These are phyloP conservation scores for Phaetusa simplex DNA, from an alignment of 2,113 vertebrate genomes.

Conservation along the genomic window DNA sequence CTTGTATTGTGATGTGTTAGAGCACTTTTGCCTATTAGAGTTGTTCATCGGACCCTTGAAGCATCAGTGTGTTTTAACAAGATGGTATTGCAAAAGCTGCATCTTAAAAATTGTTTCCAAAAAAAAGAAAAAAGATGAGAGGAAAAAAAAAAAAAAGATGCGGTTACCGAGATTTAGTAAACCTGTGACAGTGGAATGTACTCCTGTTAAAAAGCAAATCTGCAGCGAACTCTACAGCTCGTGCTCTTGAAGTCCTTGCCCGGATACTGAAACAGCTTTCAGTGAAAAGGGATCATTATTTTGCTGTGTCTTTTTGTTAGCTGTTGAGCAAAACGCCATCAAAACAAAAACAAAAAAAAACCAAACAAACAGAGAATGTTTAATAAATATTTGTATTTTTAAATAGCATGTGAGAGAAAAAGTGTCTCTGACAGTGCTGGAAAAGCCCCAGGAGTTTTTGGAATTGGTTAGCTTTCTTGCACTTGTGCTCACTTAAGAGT, in stretches of 20 bases:
- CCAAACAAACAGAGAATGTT: background rate
- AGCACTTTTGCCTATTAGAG: conserved; percentile 77
- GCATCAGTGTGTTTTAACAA: conserved; percentile 59
- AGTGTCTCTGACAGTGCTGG: conserved; percentile 30
- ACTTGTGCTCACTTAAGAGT: conserved; percentile 58
- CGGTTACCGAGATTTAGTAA: background rate
- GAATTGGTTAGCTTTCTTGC: conserved; percentile 60
- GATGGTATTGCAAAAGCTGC: conserved; percentile 58
- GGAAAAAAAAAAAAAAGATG: too few relatives aligned
- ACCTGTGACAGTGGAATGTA: conserved; percentile 65
- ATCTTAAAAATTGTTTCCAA: conserved; percentile 5
- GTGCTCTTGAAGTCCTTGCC: conserved; percentile 26
- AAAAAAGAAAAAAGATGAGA: too few relatives aligned
- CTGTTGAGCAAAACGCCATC: conserved; percentile 51
- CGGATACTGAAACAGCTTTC: conserved; percentile 12
- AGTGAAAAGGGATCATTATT: conserved; percentile 50
- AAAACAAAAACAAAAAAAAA: background rate
- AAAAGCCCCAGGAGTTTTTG: conserved; percentile 57
- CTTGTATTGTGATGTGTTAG: conserved; percentile 63
- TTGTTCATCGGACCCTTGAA: conserved; percentile 55
- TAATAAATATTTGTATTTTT: conserved; percentile 67
- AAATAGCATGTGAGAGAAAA: conserved; percentile 66
- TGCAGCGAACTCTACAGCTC: conserved; percentile 14
- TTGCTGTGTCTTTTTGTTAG: conserved; percentile 56
- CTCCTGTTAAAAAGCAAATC: conserved; percentile 27